Conservation (phyloP, 2,888 invertebrate genomes). For the Halictus quadricinctus region DNA sequence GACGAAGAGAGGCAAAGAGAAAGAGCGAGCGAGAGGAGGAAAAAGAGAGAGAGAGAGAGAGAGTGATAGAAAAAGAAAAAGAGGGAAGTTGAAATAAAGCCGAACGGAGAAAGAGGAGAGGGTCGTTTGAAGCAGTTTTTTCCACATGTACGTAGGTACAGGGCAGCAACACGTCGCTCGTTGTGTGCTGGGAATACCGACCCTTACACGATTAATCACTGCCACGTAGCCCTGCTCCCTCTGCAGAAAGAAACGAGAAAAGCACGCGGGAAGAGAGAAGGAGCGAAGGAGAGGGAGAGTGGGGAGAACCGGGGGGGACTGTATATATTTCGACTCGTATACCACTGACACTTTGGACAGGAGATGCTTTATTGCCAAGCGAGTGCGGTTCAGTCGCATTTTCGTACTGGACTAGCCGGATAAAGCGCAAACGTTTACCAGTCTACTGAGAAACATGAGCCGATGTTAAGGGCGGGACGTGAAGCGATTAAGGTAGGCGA, state of each 20-base stretch:
- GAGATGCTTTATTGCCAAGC: slow-evolving; percentile 72
- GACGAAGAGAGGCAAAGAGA: not conserved
- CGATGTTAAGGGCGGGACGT: slow-evolving; percentile 29
- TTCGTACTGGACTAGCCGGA: slow-evolving; percentile 69
- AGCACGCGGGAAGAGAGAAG: slow-evolving; percentile 46
- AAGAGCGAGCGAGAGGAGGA: not conserved
- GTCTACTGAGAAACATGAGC: slow-evolving; percentile 47
- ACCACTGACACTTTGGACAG: slow-evolving; percentile 70
- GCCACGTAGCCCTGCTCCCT: slow-evolving; percentile 64
- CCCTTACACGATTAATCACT: slow-evolving; percentile 75
- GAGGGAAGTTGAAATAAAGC: slow-evolving; percentile 49
- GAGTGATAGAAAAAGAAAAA: not conserved
- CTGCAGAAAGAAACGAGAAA: slow-evolving; percentile 63
- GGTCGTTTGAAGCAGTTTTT: slow-evolving; percentile 62
- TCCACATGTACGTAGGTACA: slow-evolving; percentile 62
- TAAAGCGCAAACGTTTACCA: slow-evolving; percentile 70
- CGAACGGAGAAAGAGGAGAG: slow-evolving; percentile 41
- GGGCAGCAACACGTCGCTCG: slow-evolving; percentile 70
- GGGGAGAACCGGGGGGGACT: slow-evolving; percentile 25
- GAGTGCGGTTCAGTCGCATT: slow-evolving; percentile 68
- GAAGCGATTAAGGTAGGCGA: slow-evolving; percentile 10
- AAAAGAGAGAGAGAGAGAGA: not conserved
- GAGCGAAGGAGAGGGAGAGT: slow-evolving; percentile 4
- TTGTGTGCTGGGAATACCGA: slow-evolving; percentile 69
- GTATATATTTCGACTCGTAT: slow-evolving; percentile 70